Conservation (phyloP, 1,140 invertebrate species). For the Drosophila nannoptera region DNA sequence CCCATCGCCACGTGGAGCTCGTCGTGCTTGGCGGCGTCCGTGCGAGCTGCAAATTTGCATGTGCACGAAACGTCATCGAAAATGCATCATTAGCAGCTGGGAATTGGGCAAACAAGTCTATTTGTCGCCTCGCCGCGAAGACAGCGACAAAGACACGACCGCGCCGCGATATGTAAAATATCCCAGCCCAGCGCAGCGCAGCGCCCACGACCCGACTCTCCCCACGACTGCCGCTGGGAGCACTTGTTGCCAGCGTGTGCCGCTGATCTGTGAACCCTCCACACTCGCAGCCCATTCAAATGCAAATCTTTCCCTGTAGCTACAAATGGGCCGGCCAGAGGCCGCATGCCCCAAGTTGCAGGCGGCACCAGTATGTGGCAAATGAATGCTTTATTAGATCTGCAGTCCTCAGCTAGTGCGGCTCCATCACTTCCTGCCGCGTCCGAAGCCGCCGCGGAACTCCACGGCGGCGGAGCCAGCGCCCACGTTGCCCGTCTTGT, state of each 20-base stretch:
- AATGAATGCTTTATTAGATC: background rate
- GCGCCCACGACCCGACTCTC: conserved; percentile 15
- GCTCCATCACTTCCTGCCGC: background rate
- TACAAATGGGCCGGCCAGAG: background rate
- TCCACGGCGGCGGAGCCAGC: conserved; percentile 8
- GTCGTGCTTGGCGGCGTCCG: conserved; percentile 37
- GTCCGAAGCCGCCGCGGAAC: conserved; percentile 22
- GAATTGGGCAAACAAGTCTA: conserved; percentile 74
- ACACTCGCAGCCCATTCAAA: conserved; percentile 54
- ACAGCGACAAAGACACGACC: conserved; percentile 45
- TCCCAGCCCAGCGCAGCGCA: conserved; percentile 10
- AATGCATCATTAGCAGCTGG: conserved; percentile 75
- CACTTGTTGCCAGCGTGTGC: conserved; percentile 70
- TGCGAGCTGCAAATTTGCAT: conserved; percentile 60
- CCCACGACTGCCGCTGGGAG: conserved; percentile 18
- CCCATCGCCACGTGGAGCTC: conserved; percentile 22
- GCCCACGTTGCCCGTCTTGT: conserved; percentile 13
- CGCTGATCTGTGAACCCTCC: conserved; percentile 46
- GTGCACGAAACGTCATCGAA: conserved; percentile 67
- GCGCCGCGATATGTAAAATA: conserved; percentile 65
- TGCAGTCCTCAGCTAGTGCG: background rate
- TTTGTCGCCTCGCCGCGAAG: conserved; percentile 59
- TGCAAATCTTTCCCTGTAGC: conserved; percentile 46
- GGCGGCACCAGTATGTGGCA: too few relatives aligned
- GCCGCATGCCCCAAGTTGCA: too few relatives aligned